phyloP scores from a whole-genome alignment of 2,797 vertebrate species.

The Taenioides sp. region DNA sequence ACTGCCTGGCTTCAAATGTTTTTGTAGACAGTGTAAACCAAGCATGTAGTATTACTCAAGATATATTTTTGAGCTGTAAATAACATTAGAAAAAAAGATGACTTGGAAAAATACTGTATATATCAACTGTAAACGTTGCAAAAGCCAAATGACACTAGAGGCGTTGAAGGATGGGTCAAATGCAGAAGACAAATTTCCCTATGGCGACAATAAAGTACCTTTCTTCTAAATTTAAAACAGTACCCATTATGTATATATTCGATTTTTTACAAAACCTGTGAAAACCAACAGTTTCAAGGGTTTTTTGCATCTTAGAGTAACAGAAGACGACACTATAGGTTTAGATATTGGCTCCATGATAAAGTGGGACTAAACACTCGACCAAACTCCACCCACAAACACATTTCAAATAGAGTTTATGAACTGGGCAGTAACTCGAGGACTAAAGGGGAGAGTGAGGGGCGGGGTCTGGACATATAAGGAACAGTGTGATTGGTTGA shows the following conservation, averaged over 20 bases:
- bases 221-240: not conserved
- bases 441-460: no score
- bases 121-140: not conserved
- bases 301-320: constrained; percentile 55
- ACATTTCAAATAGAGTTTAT: no score
- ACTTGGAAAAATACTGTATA: not conserved
- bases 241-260: not conserved
- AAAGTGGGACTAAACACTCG: no score
- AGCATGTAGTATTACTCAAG: no score
- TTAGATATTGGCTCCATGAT: constrained; percentile 15
- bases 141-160: not conserved
- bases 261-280: constrained; percentile 12
- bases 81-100: not conserved
- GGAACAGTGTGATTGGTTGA: no score
- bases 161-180: no score
- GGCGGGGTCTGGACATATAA: no score
- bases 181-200: no score
- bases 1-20: not conserved
- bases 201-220: no score
- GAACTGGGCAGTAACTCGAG: no score
- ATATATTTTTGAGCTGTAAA: not conserved
- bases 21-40: not conserved
- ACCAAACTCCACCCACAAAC: no score
- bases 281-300: constrained; percentile 9
- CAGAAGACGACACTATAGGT: constrained; percentile 47